phyloP scores from a whole-genome alignment of 2,797 vertebrate species.

The Pantherophis alleghaniensis region DNA sequence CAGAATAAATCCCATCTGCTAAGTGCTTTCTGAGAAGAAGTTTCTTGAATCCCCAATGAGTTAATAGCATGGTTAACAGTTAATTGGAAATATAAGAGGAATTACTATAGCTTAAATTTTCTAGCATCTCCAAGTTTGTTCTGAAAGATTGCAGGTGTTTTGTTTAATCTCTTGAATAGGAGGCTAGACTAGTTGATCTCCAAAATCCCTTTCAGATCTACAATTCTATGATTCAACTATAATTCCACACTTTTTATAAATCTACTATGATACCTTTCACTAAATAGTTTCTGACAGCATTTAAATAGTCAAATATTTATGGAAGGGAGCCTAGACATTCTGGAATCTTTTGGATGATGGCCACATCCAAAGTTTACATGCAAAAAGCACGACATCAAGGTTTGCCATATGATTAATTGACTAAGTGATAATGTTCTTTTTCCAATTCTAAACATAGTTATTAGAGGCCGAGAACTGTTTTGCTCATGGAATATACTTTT shows the following conservation, averaged over 20 bases:
- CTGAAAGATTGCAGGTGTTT: neutral
- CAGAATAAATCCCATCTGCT: conserved; percentile 46
- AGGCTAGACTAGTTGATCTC: neutral
- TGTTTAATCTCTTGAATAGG: neutral
- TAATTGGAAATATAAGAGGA: neutral
- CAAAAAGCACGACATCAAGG: neutral
- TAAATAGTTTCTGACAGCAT: neutral
- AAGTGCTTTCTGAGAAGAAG: conserved; percentile 6
- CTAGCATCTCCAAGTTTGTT: neutral
- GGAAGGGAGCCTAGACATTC: neutral
- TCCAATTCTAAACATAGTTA: neutral
- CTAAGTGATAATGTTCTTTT: neutral
- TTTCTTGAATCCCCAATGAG: neutral
- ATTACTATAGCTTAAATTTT: rapidly evolving
- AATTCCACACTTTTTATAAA: neutral
- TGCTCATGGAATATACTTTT: neutral
- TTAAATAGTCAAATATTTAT: neutral
- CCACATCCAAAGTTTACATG: neutral
- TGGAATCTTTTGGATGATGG: neutral
- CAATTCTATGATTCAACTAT: neutral
- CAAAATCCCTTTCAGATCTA: neutral
- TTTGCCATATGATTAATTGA: neutral
- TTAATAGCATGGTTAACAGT: neutral
- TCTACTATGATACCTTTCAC: neutral
- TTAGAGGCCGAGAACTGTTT: neutral